Evolutionary conservation across 1,140 invertebrate species (phyloP).

Genomic region (Ylistrum balloti): DNA sequence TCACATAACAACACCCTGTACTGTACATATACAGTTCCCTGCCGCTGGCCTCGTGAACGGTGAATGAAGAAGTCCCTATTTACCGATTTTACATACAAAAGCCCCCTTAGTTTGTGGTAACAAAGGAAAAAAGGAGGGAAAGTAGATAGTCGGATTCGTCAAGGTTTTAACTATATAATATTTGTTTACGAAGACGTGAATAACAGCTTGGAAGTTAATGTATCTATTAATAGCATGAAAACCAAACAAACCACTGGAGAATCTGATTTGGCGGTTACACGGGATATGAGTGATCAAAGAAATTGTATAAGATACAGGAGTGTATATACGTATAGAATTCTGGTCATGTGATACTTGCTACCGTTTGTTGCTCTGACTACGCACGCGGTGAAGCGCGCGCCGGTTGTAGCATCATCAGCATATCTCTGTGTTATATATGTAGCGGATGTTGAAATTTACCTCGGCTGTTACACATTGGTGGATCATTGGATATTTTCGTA

Average conservation of each 20-base stretch:
- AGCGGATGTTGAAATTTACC: slow-evolving; percentile 18
- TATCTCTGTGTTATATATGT: not conserved
- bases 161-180: not conserved
- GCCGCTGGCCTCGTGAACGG: not conserved
- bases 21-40: not conserved
- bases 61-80: not conserved
- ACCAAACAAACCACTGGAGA: not conserved
- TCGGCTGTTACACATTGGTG: slow-evolving; percentile 10
- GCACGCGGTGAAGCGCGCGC: slow-evolving; percentile 28
- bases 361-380: slow-evolving; percentile 32
- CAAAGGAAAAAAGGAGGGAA: not conserved
- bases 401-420: slow-evolving; percentile 22
- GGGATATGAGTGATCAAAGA: slow-evolving; percentile 21
- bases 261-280: not conserved
- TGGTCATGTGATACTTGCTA: slow-evolving; percentile 15
- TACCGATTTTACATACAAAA: not conserved
- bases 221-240: not conserved
- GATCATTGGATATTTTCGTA: slow-evolving; percentile 19
- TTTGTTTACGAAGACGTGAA: not conserved
- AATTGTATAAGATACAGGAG: not conserved
- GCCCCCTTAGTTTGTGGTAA: not conserved
- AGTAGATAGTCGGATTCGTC: not conserved
- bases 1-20: not conserved
- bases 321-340: slow-evolving; percentile 39
- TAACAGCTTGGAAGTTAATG: not conserved